Evolutionary conservation across 2,888 invertebrate species (phyloP).

Genomic region (Melieria picta): DNA sequence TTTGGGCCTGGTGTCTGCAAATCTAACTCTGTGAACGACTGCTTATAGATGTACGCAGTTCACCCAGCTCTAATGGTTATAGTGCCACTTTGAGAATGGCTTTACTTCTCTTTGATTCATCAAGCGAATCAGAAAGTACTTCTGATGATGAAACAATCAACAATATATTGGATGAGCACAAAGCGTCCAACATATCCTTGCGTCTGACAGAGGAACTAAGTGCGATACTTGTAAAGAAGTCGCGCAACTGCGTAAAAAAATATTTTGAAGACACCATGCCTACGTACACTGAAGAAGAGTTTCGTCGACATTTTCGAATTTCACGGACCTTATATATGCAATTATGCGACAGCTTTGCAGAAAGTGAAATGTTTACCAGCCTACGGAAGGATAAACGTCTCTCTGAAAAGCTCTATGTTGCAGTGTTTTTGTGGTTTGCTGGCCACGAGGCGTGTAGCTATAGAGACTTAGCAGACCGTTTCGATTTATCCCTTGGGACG

Average conservation of each 20-base stretch:
- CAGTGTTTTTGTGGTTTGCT: constrained; percentile 10
- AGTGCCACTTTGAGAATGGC: not conserved
- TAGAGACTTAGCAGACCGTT: constrained; percentile 21
- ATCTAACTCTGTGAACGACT: too few relatives aligned
- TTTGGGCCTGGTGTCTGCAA: too few relatives aligned
- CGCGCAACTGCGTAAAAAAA: not conserved
- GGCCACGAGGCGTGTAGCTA: constrained; percentile 22
- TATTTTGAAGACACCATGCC: constrained; percentile 6
- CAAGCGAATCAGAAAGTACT: too few relatives aligned
- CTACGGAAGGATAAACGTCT: not conserved
- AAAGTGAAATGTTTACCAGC: not conserved
- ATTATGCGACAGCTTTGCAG: not conserved
- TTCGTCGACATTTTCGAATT: constrained; percentile 9
- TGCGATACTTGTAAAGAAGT: too few relatives aligned
- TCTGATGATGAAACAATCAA: not conserved
- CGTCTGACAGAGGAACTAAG: not conserved
- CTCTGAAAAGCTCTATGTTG: constrained; percentile 5
- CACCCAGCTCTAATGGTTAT: not conserved
- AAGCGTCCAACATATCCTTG: not conserved
- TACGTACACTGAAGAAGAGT: constrained; percentile 7
- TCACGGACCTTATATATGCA: not conserved
- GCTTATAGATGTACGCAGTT: not conserved
- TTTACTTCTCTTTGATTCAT: not conserved
- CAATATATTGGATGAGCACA: not conserved
- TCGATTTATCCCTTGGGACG: constrained; percentile 24